phyloP scores from a whole-genome alignment of 1,140 invertebrate species.

The Orius laevigatus region DNA sequence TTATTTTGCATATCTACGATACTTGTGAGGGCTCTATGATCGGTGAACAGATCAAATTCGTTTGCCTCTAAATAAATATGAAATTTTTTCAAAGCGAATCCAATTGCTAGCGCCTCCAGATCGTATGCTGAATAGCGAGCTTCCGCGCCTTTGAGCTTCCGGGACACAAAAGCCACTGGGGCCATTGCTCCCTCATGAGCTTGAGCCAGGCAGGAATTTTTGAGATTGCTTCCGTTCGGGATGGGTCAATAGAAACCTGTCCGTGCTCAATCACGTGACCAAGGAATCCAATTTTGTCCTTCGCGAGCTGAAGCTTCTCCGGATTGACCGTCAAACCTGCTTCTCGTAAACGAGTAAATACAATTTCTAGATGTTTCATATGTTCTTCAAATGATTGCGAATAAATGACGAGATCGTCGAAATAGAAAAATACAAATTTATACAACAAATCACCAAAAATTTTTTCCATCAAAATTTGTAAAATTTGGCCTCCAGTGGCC shows the following conservation, averaged over 20 bases:
- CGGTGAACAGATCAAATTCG: neutral
- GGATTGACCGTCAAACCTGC: neutral
- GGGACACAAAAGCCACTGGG: too few species aligned
- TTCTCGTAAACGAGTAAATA: neutral
- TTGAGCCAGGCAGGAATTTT: too few species aligned
- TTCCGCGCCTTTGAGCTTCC: too few species aligned
- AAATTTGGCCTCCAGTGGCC: too few species aligned
- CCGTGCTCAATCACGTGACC: neutral
- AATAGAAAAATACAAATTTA: neutral
- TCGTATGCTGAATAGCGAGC: neutral
- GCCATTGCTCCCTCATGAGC: too few species aligned
- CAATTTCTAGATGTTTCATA: neutral
- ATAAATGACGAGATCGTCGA: neutral
- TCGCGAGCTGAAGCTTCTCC: neutral
- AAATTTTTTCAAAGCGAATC: neutral
- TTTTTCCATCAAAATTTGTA: neutral
- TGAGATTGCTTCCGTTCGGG: neutral
- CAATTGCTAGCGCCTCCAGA: neutral
- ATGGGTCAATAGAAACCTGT: neutral
- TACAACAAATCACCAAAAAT: neutral
- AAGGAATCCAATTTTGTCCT: neutral
- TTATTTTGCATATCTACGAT: neutral
- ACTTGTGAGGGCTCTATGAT: neutral
- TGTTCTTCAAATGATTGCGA: neutral
- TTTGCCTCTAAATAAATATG: neutral